Percentiles rank a stretch among this genome's conserved stretches.
These are phyloP conservation scores for Rhynchotus rufescens DNA, from an alignment of 2,797 vertebrate species.

Conservation along the genomic window DNA sequence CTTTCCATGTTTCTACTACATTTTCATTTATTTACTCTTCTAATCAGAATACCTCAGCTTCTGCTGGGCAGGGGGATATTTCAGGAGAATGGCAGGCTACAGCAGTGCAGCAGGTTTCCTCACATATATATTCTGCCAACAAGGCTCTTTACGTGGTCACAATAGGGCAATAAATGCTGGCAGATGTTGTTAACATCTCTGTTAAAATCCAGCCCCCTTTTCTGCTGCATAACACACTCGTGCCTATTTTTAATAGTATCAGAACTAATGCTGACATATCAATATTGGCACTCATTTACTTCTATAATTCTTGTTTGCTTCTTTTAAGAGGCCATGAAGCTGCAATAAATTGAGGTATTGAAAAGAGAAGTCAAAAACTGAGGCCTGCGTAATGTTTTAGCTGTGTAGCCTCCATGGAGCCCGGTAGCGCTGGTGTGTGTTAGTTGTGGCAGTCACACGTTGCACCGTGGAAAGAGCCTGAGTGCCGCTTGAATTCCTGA, in stretches of 20 bases:
- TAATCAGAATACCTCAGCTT: not conserved
- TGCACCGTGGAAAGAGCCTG: not conserved
- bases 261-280: conserved; percentile 17
- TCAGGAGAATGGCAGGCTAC: not conserved
- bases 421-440: not conserved
- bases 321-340: not conserved
- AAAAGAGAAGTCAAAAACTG: not conserved
- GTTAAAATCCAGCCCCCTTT: conserved; percentile 64
- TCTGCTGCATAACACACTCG: conserved; percentile 10
- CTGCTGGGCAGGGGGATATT: conserved; percentile 17
- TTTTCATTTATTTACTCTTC: conserved; percentile 21
- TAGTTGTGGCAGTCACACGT: not conserved
- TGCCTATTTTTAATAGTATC: conserved; percentile 38
- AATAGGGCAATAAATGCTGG: conserved; percentile 53
- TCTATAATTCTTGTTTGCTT: conserved; percentile 9
- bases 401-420: not conserved
- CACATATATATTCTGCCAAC: conserved; percentile 45
- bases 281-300: not conserved
- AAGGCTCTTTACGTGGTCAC: conserved; percentile 41
- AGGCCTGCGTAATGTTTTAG: not conserved
- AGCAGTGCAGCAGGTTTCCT: conserved; percentile 3
- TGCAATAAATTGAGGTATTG: conserved; percentile 14
- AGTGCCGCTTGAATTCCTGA: conserved; percentile 12
- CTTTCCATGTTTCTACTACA: not conserved
- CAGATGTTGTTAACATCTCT: conserved; percentile 68